Evolutionary conservation across 2,797 vertebrate species (phyloP).

Genomic region (Gephyroberyx darwinii): DNA sequence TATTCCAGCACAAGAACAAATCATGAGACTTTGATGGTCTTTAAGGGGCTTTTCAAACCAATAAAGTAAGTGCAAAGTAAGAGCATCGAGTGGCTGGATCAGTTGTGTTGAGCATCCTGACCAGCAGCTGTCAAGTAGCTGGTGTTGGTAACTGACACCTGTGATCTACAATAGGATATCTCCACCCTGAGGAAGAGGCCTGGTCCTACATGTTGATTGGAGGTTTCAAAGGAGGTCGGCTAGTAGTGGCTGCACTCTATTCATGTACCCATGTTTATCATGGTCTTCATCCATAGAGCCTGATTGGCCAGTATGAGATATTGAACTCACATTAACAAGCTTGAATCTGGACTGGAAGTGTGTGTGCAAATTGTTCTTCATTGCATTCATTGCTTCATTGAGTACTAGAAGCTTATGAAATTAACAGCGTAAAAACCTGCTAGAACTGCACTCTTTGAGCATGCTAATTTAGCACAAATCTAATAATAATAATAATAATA

Average conservation of each 20-base stretch:
- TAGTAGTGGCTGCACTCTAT: too few species aligned
- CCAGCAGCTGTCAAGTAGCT: neutral
- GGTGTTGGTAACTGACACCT: neutral
- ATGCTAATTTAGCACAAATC: neutral
- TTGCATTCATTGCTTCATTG: too few species aligned
- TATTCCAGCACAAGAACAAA: too few species aligned
- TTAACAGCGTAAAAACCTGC: too few species aligned
- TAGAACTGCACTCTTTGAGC: neutral
- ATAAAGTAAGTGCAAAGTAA: too few species aligned
- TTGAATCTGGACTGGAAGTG: too few species aligned
- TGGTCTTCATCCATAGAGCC: neutral
- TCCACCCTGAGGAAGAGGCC: slow-evolving; percentile 36
- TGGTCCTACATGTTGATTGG: slow-evolving; percentile 12
- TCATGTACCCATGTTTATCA: neutral
- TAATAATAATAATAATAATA: too few species aligned
- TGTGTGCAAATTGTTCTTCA: too few species aligned
- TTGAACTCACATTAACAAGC: neutral
- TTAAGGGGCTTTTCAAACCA: too few species aligned
- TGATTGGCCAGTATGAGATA: neutral
- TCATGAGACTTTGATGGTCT: too few species aligned
- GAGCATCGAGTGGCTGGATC: too few species aligned
- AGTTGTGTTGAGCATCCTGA: neutral
- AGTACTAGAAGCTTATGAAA: too few species aligned
- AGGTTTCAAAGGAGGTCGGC: neutral
- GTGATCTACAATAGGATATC: slow-evolving; percentile 16